Conservation (phyloP, 2,797 vertebrate genomes). For the Serranus cabrilla region DNA sequence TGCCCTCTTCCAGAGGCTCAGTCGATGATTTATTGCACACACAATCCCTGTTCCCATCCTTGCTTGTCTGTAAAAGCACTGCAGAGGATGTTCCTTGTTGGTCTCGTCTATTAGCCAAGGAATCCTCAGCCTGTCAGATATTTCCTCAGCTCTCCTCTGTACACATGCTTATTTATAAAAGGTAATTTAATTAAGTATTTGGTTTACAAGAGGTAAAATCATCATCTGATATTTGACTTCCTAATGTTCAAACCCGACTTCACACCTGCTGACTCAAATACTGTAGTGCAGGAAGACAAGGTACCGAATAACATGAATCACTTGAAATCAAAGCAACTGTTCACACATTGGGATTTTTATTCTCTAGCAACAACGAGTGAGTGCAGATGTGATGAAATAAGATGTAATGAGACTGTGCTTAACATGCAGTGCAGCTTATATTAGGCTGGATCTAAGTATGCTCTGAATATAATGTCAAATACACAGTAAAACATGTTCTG, state of each 20-base stretch:
- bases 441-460: neutral
- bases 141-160: conserved; percentile 10
- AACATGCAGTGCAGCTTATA: neutral
- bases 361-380: neutral
- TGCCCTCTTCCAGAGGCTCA: conserved; percentile 38
- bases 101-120: conserved; percentile 22
- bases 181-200: neutral
- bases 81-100: conserved; percentile 24
- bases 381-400: conserved; percentile 31
- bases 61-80: conserved; percentile 32
- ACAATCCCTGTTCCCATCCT: neutral
- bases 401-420: neutral
- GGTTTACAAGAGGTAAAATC: conserved; percentile 1
- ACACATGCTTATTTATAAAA: neutral
- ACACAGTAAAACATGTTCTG: neutral
- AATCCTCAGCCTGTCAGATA: conserved; percentile 10
- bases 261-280: conserved; percentile 15
- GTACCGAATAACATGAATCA: neutral
- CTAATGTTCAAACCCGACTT: neutral
- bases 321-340: conserved; percentile 1
- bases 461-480: neutral
- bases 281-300: neutral
- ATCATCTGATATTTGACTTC: conserved; percentile 8
- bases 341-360: conserved; percentile 1
- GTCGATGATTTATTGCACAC: conserved; percentile 40